Percentiles rank a stretch among this genome's conserved stretches.
phyloP scores from a whole-genome alignment of 35 echinoderm and acorn worm genomes.

The Apostichopus californicus region DNA sequence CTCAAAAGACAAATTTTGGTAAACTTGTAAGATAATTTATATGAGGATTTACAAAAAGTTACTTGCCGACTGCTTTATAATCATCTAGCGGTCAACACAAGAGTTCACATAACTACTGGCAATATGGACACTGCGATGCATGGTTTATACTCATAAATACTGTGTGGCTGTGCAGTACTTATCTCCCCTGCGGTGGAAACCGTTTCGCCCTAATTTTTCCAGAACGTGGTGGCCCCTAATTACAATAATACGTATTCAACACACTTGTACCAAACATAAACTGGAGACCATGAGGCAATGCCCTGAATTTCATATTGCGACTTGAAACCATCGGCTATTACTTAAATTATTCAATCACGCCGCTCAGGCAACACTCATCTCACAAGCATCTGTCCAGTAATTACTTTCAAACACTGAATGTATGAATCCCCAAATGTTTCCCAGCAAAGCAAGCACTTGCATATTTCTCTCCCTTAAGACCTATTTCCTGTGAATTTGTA shows the following conservation, averaged over 20 bases:
- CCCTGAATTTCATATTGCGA: slow-evolving; percentile 31
- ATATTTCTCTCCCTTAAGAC: slow-evolving; percentile 28
- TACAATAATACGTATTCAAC: slow-evolving; percentile 38
- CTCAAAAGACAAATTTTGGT: too few relatives aligned
- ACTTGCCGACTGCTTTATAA: too few relatives aligned
- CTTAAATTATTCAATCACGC: slow-evolving; percentile 37
- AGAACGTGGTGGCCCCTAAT: neutral
- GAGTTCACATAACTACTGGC: too few relatives aligned
- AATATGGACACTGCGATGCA: too few relatives aligned
- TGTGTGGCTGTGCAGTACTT: neutral
- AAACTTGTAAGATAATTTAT: too few relatives aligned
- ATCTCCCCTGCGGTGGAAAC: neutral
- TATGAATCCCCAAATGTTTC: slow-evolving; percentile 55
- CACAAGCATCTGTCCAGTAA: slow-evolving; percentile 34
- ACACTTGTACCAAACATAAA: slow-evolving; percentile 20
- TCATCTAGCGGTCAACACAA: too few relatives aligned
- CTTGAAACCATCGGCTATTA: slow-evolving; percentile 33
- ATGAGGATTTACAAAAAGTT: too few relatives aligned
- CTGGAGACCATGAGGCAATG: slow-evolving; percentile 28
- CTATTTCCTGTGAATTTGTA: slow-evolving; percentile 58
- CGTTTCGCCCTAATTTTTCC: neutral
- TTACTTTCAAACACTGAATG: slow-evolving; percentile 49
- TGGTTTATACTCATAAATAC: neutral
- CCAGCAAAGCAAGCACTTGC: slow-evolving; percentile 33
- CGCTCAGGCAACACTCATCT: slow-evolving; percentile 33